These are phyloP conservation scores for Hermaeophaga mercurialis DNA, from an alignment of 2,888 invertebrate species.

Conservation along the genomic window DNA sequence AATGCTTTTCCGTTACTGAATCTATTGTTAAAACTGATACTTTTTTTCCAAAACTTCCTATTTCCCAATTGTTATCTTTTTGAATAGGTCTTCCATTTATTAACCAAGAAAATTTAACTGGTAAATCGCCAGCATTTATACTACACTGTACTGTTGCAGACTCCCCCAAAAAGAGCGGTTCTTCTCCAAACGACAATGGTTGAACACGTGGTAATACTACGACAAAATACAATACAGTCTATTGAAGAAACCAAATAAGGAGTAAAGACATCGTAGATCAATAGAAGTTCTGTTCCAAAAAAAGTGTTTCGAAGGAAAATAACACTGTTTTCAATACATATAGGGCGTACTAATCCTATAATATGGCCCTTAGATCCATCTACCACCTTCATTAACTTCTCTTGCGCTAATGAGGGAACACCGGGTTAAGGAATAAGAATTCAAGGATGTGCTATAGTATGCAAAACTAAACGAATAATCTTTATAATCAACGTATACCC, in stretches of 20 bases:
- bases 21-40: slow-evolving; percentile 69
- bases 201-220: slow-evolving; percentile 77
- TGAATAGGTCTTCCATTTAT: slow-evolving; percentile 66
- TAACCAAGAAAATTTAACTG: slow-evolving; percentile 76
- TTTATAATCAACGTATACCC: slow-evolving; percentile 56
- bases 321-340: neutral
- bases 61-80: slow-evolving; percentile 57
- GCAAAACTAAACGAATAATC: no score
- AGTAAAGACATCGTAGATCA: no score
- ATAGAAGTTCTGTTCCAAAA: no score
- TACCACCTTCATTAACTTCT: no score
- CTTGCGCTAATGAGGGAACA: no score
- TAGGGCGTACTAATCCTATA: no score
- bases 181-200: slow-evolving; percentile 76
- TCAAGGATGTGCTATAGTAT: no score
- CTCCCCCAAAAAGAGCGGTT: slow-evolving; percentile 62
- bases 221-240: neutral
- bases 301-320: no score
- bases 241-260: no score
- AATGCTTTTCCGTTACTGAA: slow-evolving; percentile 60
- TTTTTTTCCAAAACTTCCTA: slow-evolving; percentile 67
- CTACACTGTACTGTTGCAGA: slow-evolving; percentile 63
- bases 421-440: no score
- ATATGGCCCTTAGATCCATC: no score
- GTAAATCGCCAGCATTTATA: slow-evolving; percentile 75